These are phyloP conservation scores for Sinocyclocheilus rhinocerous DNA, from an alignment of 2,113 vertebrate species.

Conservation along the genomic window DNA sequence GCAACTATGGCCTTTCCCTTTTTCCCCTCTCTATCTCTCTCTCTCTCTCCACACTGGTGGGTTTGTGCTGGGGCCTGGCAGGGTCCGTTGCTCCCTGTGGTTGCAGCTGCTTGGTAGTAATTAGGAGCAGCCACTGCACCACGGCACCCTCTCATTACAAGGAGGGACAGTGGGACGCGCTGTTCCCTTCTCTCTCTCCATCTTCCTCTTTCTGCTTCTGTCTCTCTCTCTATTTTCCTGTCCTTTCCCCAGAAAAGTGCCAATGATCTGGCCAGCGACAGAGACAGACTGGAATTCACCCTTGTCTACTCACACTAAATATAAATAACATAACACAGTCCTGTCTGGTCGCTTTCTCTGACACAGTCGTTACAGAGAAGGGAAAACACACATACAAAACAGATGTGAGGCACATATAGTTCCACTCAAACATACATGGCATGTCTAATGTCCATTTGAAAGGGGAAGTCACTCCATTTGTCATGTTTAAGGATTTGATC, in stretches of 20 bases:
- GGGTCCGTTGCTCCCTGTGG: constrained; percentile 63
- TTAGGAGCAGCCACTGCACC: constrained; percentile 73
- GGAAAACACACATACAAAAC: neutral
- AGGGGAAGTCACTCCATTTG: neutral
- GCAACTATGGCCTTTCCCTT: constrained; percentile 61
- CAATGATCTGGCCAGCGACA: constrained; percentile 66
- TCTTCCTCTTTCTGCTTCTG: constrained; percentile 34
- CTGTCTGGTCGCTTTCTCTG: constrained; percentile 39
- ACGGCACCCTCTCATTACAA: constrained; percentile 80
- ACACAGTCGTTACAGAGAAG: neutral
- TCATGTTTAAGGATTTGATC: constrained; percentile 32
- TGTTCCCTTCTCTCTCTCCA: constrained; percentile 60
- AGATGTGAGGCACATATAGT: neutral
- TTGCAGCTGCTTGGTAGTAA: constrained; percentile 76
- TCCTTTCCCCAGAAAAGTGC: constrained; percentile 53
- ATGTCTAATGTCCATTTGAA: neutral
- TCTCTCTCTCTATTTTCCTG: constrained; percentile 34
- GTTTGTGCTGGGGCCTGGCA: constrained; percentile 66
- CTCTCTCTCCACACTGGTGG: constrained; percentile 62
- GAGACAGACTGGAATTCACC: constrained; percentile 69
- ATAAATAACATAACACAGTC: constrained; percentile 70
- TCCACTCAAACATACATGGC: neutral
- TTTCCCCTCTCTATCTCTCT: neutral
- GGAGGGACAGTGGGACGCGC: constrained; percentile 75
- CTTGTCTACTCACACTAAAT: constrained; percentile 72